Conservation (phyloP, 2,797 vertebrate species). For the Galaxias olidus region DNA sequence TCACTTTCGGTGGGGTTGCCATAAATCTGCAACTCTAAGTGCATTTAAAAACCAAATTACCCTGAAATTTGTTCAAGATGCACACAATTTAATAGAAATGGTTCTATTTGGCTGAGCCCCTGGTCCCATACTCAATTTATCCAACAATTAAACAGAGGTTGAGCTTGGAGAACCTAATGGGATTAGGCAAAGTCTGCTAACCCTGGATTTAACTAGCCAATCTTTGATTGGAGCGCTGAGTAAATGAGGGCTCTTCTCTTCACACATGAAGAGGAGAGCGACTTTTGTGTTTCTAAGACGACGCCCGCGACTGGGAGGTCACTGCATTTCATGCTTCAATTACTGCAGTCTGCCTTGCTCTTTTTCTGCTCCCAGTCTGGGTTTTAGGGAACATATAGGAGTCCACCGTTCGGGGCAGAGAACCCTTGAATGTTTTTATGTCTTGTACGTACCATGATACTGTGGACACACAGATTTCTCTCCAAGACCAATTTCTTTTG, state of each 20-base stretch:
- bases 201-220: conserved; percentile 58
- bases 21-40: conserved; percentile 32
- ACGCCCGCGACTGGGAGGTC: conserved; percentile 46
- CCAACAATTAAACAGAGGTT: conserved; percentile 44
- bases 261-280: conserved; percentile 47
- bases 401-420: too few relatives aligned
- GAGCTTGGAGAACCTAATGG: conserved; percentile 66
- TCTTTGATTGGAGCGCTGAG: conserved; percentile 49
- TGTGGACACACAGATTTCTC: too few relatives aligned
- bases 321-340: conserved; percentile 40
- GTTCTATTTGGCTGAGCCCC: conserved; percentile 45
- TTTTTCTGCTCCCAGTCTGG: conserved; percentile 36
- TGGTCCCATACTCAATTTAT: conserved; percentile 47
- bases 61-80: conserved; percentile 51
- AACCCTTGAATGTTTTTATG: too few relatives aligned
- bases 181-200: conserved; percentile 66
- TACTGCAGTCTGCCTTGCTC: conserved; percentile 35
- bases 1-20: conserved; percentile 62
- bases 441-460: too few relatives aligned
- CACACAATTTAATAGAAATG: conserved; percentile 54
- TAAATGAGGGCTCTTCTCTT: conserved; percentile 57
- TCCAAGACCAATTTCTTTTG: too few relatives aligned
- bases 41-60: conserved; percentile 56
- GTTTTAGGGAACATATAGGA: conserved; percentile 41
- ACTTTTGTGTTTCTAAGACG: conserved; percentile 52